These are phyloP conservation scores for Pseudomyrmex gracilis DNA, from an alignment of 1,140 invertebrate species.

Conservation along the genomic window DNA sequence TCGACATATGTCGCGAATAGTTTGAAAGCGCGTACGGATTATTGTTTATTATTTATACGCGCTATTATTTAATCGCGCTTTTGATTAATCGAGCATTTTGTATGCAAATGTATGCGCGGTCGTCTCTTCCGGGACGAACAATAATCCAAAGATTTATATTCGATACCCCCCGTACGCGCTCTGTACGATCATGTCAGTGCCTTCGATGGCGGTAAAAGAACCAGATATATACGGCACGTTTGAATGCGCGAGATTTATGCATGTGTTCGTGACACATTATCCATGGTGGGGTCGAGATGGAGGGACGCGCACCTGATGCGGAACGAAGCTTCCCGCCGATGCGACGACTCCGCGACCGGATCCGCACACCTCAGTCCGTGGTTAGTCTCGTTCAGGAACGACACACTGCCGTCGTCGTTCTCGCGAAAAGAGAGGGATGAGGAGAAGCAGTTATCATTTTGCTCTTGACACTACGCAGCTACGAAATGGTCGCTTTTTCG, in stretches of 20 bases:
- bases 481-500: constrained; percentile 21
- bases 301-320: constrained; percentile 63
- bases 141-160: constrained; percentile 44
- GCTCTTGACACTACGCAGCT: constrained; percentile 48
- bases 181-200: constrained; percentile 8
- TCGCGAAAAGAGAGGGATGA: no score
- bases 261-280: constrained; percentile 46
- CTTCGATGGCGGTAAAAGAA: not conserved
- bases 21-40: not conserved
- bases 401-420: constrained; percentile 31
- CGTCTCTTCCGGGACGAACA: not conserved
- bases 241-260: constrained; percentile 29
- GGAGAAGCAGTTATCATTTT: not conserved
- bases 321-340: constrained; percentile 49
- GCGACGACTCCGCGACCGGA: constrained; percentile 36
- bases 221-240: constrained; percentile 1
- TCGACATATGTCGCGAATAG: not conserved
- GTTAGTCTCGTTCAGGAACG: constrained; percentile 61
- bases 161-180: not conserved
- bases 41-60: constrained; percentile 9
- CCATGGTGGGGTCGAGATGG: constrained; percentile 49
- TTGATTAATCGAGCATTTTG: constrained; percentile 38
- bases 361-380: constrained; percentile 58
- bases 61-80: constrained; percentile 24
- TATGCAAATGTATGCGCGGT: not conserved